Evolutionary conservation across 2,797 vertebrate genomes (phyloP).

Genomic region (Enteromius fasciolatus): DNA sequence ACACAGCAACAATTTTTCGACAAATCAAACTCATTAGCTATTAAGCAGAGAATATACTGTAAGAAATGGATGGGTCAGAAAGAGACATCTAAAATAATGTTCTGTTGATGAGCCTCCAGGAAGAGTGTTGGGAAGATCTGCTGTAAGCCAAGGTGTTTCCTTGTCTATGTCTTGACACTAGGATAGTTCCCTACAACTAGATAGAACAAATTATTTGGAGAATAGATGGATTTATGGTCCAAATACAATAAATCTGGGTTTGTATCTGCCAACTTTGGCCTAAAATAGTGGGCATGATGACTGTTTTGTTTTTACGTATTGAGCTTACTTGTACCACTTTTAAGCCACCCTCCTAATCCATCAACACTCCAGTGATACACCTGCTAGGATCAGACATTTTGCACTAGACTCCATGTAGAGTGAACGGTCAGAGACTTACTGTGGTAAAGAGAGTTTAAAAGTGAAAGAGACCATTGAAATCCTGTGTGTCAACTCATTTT

Average conservation of each 20-base stretch:
- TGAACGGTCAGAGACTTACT: constrained; percentile 20
- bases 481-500: constrained; percentile 66
- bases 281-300: background rate
- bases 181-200: background rate
- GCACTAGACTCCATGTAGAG: background rate
- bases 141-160: background rate
- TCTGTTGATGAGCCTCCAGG: background rate
- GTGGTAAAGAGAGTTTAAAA: constrained; percentile 57
- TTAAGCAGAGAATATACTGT: background rate
- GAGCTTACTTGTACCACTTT: background rate
- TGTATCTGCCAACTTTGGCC: background rate
- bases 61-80: background rate
- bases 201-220: background rate
- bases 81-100: background rate
- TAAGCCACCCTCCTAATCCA: background rate
- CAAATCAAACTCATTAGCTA: background rate
- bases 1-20: background rate
- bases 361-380: background rate
- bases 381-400: constrained; percentile 6
- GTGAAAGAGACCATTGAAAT: constrained; percentile 69
- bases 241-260: background rate
- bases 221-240: background rate
- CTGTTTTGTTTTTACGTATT: background rate
- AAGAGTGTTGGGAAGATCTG: background rate
- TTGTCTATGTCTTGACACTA: background rate